These are phyloP conservation scores for Toxotes lorentzi DNA, from an alignment of 2,797 vertebrate genomes.

Conservation along the genomic window DNA sequence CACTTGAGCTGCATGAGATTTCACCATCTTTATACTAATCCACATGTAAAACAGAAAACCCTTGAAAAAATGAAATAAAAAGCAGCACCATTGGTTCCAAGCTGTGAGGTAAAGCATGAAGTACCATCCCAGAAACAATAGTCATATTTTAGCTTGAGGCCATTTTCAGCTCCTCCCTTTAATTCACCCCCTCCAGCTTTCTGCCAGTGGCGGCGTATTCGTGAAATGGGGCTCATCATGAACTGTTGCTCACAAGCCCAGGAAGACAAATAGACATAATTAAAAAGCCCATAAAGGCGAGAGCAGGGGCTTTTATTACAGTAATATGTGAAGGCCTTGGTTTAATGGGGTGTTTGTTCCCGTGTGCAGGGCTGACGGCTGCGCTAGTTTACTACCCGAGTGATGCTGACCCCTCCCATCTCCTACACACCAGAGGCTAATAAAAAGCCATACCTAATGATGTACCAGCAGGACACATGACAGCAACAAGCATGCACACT, in stretches of 20 bases:
- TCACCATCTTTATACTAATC: conserved; percentile 41
- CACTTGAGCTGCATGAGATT: conserved; percentile 39
- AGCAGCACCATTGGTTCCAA: conserved; percentile 1
- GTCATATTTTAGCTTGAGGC: conserved; percentile 63
- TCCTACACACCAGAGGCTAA: conserved; percentile 67
- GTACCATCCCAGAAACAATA: conserved; percentile 44
- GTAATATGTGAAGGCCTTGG: conserved; percentile 79
- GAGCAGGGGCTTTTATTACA: conserved; percentile 79
- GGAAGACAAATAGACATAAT: conserved; percentile 86
- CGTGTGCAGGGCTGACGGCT: conserved; percentile 63
- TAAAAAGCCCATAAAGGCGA: conserved; percentile 83
- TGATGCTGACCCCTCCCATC: conserved; percentile 45
- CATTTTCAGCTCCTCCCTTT: conserved; percentile 48
- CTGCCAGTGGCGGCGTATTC: conserved; percentile 55
- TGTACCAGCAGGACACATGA: conserved; percentile 60
- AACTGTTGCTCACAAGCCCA: conserved; percentile 77
- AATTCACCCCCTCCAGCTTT: conserved; percentile 57
- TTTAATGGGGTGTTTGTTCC: conserved; percentile 84
- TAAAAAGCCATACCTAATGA: conserved; percentile 79
- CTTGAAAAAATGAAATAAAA: neutral
- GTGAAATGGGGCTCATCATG: conserved; percentile 75
- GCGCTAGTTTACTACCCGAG: conserved; percentile 59
- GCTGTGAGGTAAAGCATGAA: conserved; percentile 45
- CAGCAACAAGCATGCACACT: conserved; percentile 40
- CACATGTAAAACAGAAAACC: conserved; percentile 36